phyloP scores from a whole-genome alignment of 2,888 invertebrate species.

The Tetranychus truncatus region DNA sequence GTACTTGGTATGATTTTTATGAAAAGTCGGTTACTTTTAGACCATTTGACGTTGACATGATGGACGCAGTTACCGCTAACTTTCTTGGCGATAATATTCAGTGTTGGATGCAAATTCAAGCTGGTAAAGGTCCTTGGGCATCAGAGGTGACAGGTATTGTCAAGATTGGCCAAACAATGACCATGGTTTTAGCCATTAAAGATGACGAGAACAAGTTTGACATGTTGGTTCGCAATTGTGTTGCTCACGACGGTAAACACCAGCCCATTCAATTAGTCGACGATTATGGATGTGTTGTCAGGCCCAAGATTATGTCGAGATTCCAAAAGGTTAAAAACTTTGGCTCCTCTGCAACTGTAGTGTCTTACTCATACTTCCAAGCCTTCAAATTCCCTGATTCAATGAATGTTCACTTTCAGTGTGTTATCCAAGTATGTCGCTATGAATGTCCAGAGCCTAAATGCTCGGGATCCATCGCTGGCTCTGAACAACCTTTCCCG shows the following conservation, averaged over 20 bases:
- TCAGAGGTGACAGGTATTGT: slow-evolving; percentile 86
- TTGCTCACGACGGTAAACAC: slow-evolving; percentile 80
- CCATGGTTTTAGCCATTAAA: slow-evolving; percentile 85
- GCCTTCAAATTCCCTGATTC: slow-evolving; percentile 92
- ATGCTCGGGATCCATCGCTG: slow-evolving; percentile 40
- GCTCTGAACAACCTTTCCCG: slow-evolving; percentile 29
- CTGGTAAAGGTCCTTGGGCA: slow-evolving; percentile 91
- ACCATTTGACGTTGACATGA: slow-evolving; percentile 77
- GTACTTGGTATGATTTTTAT: slow-evolving; percentile 90
- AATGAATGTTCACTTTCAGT: slow-evolving; percentile 92
- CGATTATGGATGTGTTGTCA: slow-evolving; percentile 75
- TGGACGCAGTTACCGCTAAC: slow-evolving; percentile 83
- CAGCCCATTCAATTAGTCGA: slow-evolving; percentile 82
- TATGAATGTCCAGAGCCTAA: slow-evolving; percentile 83
- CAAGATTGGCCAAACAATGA: slow-evolving; percentile 89
- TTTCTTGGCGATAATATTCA: slow-evolving; percentile 85
- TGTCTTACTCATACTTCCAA: slow-evolving; percentile 87
- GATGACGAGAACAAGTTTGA: slow-evolving; percentile 90
- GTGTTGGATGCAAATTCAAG: slow-evolving; percentile 95
- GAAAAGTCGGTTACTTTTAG: slow-evolving; percentile 84
- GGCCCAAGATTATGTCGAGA: slow-evolving; percentile 76
- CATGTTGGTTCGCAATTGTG: slow-evolving; percentile 81
- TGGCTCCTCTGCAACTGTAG: slow-evolving; percentile 78
- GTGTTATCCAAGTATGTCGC: slow-evolving; percentile 80
- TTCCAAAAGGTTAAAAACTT: slow-evolving; percentile 92